phyloP scores from a whole-genome alignment of 2,888 invertebrate genomes.

The Mesorhabditis sp. region DNA sequence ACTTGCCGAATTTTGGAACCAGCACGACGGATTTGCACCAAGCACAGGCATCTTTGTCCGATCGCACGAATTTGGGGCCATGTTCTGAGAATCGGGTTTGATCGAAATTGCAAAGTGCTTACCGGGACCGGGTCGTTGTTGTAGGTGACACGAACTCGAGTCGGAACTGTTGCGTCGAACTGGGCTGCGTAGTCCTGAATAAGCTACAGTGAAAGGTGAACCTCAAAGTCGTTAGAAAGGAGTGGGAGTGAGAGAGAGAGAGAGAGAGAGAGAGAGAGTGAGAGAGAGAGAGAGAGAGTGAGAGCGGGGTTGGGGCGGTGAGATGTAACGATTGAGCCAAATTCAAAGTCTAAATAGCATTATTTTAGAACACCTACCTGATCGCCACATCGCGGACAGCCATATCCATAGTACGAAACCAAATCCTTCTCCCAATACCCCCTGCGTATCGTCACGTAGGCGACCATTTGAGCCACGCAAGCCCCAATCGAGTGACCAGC shows the following conservation, averaged over 20 bases:
- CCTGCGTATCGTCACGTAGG: slow-evolving; percentile 6
- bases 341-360: neutral
- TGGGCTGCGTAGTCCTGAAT: neutral
- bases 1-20: neutral
- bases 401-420: slow-evolving; percentile 3
- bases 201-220: too few relatives aligned
- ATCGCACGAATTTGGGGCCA: neutral
- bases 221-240: too few relatives aligned
- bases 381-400: neutral
- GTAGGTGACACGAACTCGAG: neutral
- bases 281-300: too few relatives aligned
- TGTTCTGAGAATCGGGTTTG: neutral
- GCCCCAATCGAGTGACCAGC: slow-evolving; percentile 3
- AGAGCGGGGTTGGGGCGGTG: too few relatives aligned
- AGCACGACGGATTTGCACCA: slow-evolving; percentile 3
- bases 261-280: too few relatives aligned
- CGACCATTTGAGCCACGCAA: neutral
- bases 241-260: too few relatives aligned
- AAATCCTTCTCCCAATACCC: slow-evolving; percentile 6
- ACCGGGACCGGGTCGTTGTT: neutral
- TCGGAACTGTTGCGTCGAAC: neutral
- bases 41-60: neutral
- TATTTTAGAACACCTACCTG: neutral
- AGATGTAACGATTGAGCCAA: too few relatives aligned
- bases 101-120: neutral